Conservation (phyloP, 1,140 invertebrate genomes). For the Leptopilina boulardi region DNA sequence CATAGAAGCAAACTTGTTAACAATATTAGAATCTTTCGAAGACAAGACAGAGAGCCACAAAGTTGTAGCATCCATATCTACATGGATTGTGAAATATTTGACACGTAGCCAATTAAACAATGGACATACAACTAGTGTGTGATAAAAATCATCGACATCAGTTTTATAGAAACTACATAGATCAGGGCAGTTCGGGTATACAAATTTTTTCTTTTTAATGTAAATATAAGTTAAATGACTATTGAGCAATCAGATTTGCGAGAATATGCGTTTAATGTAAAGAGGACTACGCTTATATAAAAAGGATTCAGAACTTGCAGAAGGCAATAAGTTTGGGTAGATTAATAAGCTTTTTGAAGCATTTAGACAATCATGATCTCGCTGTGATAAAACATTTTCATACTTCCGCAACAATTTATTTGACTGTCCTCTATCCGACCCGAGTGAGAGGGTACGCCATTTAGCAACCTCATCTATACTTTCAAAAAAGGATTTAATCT, state of each 20-base stretch:
- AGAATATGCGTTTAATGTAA: not conserved
- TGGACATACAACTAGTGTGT: not conserved
- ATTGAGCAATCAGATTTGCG: not conserved
- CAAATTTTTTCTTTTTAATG: not conserved
- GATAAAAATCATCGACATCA: not conserved
- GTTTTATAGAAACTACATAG: not conserved
- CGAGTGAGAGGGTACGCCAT: not conserved
- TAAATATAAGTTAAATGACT: not conserved
- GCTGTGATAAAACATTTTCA: not conserved
- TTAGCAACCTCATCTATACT: not conserved
- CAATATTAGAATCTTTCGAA: not conserved
- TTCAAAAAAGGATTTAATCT: not conserved
- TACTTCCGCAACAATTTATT: not conserved
- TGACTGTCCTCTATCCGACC: not conserved
- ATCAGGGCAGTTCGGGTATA: not conserved
- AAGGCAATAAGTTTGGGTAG: not conserved
- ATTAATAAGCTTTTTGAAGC: not conserved
- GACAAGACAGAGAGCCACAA: not conserved
- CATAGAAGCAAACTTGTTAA: not conserved
- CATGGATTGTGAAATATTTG: not conserved
- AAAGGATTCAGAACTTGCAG: not conserved
- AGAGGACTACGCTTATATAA: not conserved
- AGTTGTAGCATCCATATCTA: not conserved
- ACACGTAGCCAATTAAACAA: not conserved
- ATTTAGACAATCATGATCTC: not conserved